Evolutionary conservation across 2,797 vertebrate species (phyloP).

Genomic region (Arnoldichthys spilopterus): DNA sequence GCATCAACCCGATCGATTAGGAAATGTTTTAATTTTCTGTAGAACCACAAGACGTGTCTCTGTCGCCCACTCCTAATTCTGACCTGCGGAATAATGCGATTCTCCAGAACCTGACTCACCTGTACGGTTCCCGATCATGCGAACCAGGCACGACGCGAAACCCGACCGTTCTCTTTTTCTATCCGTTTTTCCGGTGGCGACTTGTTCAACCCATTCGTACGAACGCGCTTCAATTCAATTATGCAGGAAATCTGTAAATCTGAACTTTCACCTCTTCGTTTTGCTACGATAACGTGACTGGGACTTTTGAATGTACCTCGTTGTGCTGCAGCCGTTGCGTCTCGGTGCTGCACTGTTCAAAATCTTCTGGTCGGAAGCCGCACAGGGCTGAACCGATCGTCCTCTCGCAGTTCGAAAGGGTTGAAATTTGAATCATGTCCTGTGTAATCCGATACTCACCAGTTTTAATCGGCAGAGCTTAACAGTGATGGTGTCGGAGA

Average conservation of each 20-base stretch:
- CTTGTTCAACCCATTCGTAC: conserved; percentile 12
- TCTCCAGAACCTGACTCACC: no score
- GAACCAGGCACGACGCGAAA: background rate
- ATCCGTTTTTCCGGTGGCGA: background rate
- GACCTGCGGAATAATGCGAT: no score
- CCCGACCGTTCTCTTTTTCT: conserved; percentile 13
- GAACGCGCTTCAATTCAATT: conserved; percentile 2
- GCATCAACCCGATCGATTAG: conserved; percentile 60
- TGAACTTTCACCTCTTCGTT: background rate
- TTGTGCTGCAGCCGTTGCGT: background rate
- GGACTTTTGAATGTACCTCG: conserved; percentile 9
- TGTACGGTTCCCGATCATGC: conserved; percentile 3
- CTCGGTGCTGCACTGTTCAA: background rate
- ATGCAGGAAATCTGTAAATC: background rate
- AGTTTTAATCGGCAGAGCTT: no score
- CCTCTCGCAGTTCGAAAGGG: no score
- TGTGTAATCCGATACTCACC: no score
- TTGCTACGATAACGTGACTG: conserved; percentile 20
- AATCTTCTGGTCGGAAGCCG: background rate
- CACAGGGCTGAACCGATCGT: no score
- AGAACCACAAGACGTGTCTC: conserved; percentile 34
- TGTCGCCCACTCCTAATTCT: conserved; percentile 25
- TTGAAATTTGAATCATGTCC: no score
- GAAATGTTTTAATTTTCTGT: conserved; percentile 51
- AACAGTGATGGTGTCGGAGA: no score